Evolutionary conservation across 2,797 vertebrate genomes (phyloP).

Genomic region (Micrastur ruficollis): DNA sequence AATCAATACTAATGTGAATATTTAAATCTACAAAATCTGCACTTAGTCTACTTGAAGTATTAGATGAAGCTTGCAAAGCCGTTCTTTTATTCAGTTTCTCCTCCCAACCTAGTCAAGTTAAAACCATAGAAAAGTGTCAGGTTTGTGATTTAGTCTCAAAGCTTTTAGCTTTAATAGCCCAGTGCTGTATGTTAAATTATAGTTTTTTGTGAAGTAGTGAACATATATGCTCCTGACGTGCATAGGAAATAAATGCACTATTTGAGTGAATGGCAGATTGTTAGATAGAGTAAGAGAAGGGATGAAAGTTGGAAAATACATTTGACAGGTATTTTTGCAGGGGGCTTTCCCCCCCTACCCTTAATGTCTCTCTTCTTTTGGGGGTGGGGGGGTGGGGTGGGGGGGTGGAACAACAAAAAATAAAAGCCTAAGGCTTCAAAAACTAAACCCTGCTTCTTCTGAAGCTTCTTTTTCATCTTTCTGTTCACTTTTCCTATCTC

Average conservation of each 20-base stretch:
- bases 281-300: background rate
- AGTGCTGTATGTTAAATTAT: conserved; percentile 34
- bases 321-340: background rate
- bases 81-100: conserved; percentile 5
- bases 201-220: conserved; percentile 35
- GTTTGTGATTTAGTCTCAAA: conserved; percentile 49
- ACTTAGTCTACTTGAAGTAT: conserved; percentile 31
- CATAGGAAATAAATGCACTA: conserved; percentile 21
- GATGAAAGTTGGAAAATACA: background rate
- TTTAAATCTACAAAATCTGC: conserved; percentile 45
- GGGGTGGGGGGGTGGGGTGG: no score
- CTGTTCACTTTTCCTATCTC: background rate
- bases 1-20: conserved; percentile 52
- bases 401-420: no score
- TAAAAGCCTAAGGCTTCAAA: background rate
- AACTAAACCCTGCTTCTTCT: background rate
- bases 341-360: accelerated
- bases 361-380: background rate
- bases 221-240: conserved; percentile 16
- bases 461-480: background rate
- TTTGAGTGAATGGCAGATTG: conserved; percentile 26
- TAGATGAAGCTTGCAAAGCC: conserved; percentile 1
- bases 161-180: conserved; percentile 54
- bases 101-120: background rate
- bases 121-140: conserved; percentile 14